Evolutionary conservation across 2,113 vertebrate genomes (phyloP), one percentile per base, ranked within the genome.

Genomic region (Phoenicopterus ruber): DNA sequence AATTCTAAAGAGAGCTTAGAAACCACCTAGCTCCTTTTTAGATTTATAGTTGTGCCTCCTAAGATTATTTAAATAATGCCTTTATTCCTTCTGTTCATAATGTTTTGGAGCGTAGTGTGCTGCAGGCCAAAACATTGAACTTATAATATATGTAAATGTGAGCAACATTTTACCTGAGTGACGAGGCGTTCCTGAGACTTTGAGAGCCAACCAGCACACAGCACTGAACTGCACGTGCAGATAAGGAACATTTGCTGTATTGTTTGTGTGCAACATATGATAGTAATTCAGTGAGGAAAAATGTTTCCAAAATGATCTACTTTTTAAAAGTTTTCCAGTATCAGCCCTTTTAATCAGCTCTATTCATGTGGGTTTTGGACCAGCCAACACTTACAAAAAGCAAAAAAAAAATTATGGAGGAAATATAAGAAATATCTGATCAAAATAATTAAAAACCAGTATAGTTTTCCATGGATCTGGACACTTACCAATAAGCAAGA

Each of bases 401-500:
- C n/a, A 42, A 28, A 63, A 40, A 76, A 38, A 36, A 11, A 44
- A 26, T 16, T 7, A 26, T 3, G 3, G 40, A 18, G 12, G 13
- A 63, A 73, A 73, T 84, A 50, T 1, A 71, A 62, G 66, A 91
- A 86, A 24, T 17, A 90, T 4, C 10, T 57, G 79, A 63, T 67
- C 2, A 58, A 86, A 95, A 87, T 49, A 66, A 62, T 71, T 76
- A 6, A 46, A 85, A 90, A 90, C 4, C 24, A 72, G 15, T 19
- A 58, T 9, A 70, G 9, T 77, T 92, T 78, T 96, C 42, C 50
- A 73, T 16, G 44, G 49, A 58, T 73, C 17, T n/a, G 63, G 55
- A 71, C 62, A 97, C 97, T 97, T 97, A 98, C 98, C 98, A 93
- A 97, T 93, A 55, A 97, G 84, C 62, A 98, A 84, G 67, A 97